phyloP scores from a whole-genome alignment of 2,888 invertebrate species.

The Sphecodes monilicornis region DNA sequence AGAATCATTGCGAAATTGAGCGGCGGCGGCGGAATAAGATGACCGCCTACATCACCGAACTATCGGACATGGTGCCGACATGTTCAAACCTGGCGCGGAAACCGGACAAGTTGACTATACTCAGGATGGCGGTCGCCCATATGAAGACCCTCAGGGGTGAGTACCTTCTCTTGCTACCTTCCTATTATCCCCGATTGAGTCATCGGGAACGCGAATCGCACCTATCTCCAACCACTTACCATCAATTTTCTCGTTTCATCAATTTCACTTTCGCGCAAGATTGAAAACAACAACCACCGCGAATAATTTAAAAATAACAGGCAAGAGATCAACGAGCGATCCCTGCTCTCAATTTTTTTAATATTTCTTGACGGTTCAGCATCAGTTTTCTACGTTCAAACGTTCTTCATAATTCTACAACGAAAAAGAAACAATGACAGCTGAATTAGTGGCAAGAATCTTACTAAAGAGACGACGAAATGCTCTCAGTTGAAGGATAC shows the following conservation, averaged over 20 bases:
- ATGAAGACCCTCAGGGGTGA: constrained; percentile 98
- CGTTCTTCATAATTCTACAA: not conserved
- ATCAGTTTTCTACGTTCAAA: too few species aligned
- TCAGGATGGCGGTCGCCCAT: constrained; percentile 99
- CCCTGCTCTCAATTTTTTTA: too few species aligned
- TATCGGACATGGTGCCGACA: constrained; percentile 99
- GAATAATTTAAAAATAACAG: too few species aligned
- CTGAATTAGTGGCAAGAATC: too few species aligned
- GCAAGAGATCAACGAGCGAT: too few species aligned
- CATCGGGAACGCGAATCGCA: not conserved
- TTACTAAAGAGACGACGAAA: too few species aligned
- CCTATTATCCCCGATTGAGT: not conserved
- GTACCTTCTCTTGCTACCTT: constrained; percentile 61
- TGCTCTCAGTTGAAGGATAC: too few species aligned
- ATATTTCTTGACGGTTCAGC: too few species aligned
- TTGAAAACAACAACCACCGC: not conserved
- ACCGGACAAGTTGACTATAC: constrained; percentile 99
- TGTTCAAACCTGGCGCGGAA: constrained; percentile 99
- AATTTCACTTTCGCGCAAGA: not conserved
- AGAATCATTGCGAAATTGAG: constrained; percentile 99
- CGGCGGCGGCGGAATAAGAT: constrained; percentile 99
- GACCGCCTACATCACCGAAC: constrained; percentile 99
- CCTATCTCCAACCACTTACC: not conserved
- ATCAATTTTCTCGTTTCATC: not conserved
- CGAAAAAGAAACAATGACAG: too few species aligned